Evolutionary conservation across 2,888 invertebrate species (phyloP).

Genomic region (Dendrolimus houi): DNA sequence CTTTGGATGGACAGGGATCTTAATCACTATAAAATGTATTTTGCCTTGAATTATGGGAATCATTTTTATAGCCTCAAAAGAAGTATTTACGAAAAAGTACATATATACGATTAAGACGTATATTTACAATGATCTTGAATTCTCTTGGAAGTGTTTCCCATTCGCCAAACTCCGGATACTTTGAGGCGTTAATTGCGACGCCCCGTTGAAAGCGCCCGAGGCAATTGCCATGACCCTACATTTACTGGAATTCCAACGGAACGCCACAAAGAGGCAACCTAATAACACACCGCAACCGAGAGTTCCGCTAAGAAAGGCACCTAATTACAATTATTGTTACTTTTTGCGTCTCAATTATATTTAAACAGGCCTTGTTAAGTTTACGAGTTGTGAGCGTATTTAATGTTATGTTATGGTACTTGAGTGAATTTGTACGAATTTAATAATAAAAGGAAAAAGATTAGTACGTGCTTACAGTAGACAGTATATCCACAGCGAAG

Average conservation of each 20-base stretch:
- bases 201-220: conserved; percentile 15
- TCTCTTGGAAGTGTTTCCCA: neutral
- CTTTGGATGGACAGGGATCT: no score
- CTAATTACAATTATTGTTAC: conserved; percentile 6
- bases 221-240: conserved; percentile 15
- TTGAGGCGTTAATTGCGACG: conserved; percentile 37
- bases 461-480: no score
- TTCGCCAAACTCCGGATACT: conserved; percentile 18
- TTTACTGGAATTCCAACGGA: conserved; percentile 20
- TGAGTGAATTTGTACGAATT: neutral
- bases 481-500: no score
- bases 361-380: neutral
- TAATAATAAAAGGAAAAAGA: no score
- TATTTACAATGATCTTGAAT: neutral
- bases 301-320: conserved; percentile 24
- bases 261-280: conserved; percentile 19
- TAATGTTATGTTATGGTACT: neutral
- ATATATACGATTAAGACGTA: no score
- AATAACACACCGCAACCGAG: conserved; percentile 18
- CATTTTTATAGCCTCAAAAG: no score
- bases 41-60: no score
- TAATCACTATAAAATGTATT: no score
- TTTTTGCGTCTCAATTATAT: conserved; percentile 4
- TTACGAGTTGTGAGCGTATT: conserved; percentile 6
- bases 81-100: no score